Percentiles rank a stretch among this genome's conserved stretches.
Conservation (phyloP, 2,797 vertebrate genomes). For the Myotis vivesi region DNA sequence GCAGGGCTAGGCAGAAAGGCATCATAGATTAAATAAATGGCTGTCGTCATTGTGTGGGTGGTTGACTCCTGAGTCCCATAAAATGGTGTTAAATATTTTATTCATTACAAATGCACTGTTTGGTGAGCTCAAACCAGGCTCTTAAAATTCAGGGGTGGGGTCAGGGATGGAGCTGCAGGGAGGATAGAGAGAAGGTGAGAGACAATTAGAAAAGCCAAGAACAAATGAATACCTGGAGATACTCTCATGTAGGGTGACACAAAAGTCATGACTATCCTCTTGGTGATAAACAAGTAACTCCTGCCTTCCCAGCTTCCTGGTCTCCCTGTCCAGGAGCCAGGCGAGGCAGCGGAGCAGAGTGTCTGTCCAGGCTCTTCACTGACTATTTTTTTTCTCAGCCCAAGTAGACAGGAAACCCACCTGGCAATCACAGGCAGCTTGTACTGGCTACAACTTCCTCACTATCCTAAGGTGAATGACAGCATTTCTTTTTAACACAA, state of each 20-base stretch:
- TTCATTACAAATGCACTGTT: not conserved
- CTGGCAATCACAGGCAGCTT: not conserved
- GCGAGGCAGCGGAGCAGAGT: not conserved
- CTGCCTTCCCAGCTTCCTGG: too few relatives aligned
- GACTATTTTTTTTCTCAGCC: not conserved
- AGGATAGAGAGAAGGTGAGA: not conserved
- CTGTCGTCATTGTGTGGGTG: not conserved
- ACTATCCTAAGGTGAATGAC: not conserved
- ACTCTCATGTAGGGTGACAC: not conserved
- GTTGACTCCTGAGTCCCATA: not conserved
- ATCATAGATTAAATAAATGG: slow-evolving; percentile 6
- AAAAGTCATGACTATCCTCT: not conserved
- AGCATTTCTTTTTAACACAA: not conserved
- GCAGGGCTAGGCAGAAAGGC: not conserved
- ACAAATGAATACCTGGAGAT: not conserved
- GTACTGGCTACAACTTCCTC: not conserved
- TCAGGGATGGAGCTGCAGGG: not conserved
- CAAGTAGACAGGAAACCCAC: not conserved
- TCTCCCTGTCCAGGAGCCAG: not conserved
- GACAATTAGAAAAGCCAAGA: not conserved
- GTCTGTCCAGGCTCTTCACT: not conserved
- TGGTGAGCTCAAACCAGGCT: not conserved
- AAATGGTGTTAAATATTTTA: slow-evolving; percentile 18
- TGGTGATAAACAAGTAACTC: rapidly evolving
- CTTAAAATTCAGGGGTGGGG: not conserved